phyloP scores from a whole-genome alignment of 92 coral and sea anemone genomes.

The Zoanthus sociatus region DNA sequence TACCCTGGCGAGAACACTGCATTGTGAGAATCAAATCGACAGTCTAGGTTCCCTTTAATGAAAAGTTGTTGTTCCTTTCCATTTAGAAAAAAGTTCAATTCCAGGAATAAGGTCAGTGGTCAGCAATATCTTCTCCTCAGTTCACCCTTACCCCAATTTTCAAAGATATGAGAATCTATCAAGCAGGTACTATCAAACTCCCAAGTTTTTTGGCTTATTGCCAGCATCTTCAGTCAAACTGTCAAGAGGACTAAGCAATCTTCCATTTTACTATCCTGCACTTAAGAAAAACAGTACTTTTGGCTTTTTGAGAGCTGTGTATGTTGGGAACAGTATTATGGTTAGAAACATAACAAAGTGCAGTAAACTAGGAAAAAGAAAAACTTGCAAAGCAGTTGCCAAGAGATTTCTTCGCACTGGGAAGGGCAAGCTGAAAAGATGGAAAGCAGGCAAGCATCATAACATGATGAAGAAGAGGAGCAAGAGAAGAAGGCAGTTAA shows the following conservation, averaged over 20 bases:
- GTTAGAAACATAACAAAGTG: conserved; percentile 63
- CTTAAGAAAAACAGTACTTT: not conserved
- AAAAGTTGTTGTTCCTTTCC: not conserved
- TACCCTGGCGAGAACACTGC: no score
- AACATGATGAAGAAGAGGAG: conserved; percentile 84
- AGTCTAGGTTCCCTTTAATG: not conserved
- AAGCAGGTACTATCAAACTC: not conserved
- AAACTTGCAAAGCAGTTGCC: conserved; percentile 97
- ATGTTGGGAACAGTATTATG: not conserved
- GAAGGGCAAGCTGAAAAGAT: conserved; percentile 89
- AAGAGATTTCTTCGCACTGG: conserved; percentile 92
- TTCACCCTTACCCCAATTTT: not conserved
- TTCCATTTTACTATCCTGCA: not conserved
- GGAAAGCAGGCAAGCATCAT: conserved; percentile 92
- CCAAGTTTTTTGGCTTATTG: not conserved
- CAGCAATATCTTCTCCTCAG: not conserved
- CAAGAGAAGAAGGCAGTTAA: conserved; percentile 79
- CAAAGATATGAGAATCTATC: not conserved
- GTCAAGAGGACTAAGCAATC: conserved; percentile 1
- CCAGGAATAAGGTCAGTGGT: conserved; percentile 1
- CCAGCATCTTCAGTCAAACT: not conserved
- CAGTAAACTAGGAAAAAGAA: conserved; percentile 91
- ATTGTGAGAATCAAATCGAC: no score
- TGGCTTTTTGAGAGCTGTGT: not conserved
- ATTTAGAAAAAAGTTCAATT: not conserved